phyloP scores from a whole-genome alignment of 2,113 vertebrate species.

The Colinus virginianus region DNA sequence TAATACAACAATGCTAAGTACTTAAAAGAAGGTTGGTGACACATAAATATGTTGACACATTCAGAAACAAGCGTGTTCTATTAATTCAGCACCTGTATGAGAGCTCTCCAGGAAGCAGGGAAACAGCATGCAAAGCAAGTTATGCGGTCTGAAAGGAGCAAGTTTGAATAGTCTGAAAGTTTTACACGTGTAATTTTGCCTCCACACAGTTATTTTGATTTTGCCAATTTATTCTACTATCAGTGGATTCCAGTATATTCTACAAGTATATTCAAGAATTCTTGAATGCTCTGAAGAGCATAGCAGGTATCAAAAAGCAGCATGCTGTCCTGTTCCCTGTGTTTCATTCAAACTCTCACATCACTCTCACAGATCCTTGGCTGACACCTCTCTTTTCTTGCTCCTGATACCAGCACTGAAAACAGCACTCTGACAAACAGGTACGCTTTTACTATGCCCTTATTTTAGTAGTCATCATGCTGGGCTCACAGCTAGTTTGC shows the following conservation, averaged over 20 bases:
- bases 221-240: not conserved
- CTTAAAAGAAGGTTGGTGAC: not conserved
- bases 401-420: not conserved
- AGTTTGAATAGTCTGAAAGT: not conserved
- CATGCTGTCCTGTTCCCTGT: not conserved
- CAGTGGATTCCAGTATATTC: not conserved
- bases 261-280: not conserved
- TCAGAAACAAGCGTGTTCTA: not conserved
- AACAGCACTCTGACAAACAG: not conserved
- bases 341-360: not conserved
- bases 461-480: not conserved
- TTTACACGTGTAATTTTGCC: not conserved
- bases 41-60: not conserved
- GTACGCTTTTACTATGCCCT: fast-evolving
- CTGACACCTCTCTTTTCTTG: not conserved
- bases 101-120: not conserved
- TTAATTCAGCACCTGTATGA: not conserved
- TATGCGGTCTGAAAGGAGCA: not conserved
- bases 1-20: not conserved
- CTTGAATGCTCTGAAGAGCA: not conserved
- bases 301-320: not conserved
- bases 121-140: not conserved
- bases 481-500: not conserved
- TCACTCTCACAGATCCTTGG: not conserved
- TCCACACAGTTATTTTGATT: not conserved